Base-by-base conservation (phyloP, 2,888 invertebrate genomes). In the Odontocolon sp. region DNA sequence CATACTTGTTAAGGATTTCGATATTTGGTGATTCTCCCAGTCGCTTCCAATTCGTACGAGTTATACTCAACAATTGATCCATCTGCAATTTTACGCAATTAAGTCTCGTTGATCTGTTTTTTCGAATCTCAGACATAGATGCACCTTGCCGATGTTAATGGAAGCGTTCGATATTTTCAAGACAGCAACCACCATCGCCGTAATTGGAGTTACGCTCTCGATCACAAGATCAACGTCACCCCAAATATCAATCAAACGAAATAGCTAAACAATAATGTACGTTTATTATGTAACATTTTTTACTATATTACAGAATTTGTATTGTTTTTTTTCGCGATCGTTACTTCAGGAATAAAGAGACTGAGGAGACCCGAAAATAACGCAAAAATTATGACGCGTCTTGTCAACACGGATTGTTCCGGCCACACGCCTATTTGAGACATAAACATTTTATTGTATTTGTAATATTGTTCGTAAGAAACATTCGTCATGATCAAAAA, bases 331-430 rank as follows among this genome's bases (percentile, higher is more conserved):
- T 33, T 4, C 4, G 28, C 8, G 1, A 45, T 31, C 23, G 40
- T 0, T 54, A 66, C 66, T 54, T 66, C 52, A 2, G 40, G 54
- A 54, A 66, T 16, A 14, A 52, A 40, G 8, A 38, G 2, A 18
- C 40, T 28, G 11, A 38, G 6, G 33, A 63, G 61, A 26, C 9
- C 6, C 9, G 16, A 14, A 6, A 9, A 6, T 28, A 66, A 1
- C 8, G 57, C 2, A 42, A 40, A 50, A 28, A 57, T 50, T 9
- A 73, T 59, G 8, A 66, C 5, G 14, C 57, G 52, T 52, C 59
- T 59, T 31, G 26, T 4, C 8, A 73, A 59, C 9, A 66, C 8
- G 11, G 66, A 45, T 73, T 73, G 72, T 57, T 66, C 72, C 2
- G 72, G 72, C 72, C 72, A 73, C 21, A 23, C 67, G 14, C 72